phyloP scores from a whole-genome alignment of 1,140 invertebrate species.

The Neodiprion fabricii region DNA sequence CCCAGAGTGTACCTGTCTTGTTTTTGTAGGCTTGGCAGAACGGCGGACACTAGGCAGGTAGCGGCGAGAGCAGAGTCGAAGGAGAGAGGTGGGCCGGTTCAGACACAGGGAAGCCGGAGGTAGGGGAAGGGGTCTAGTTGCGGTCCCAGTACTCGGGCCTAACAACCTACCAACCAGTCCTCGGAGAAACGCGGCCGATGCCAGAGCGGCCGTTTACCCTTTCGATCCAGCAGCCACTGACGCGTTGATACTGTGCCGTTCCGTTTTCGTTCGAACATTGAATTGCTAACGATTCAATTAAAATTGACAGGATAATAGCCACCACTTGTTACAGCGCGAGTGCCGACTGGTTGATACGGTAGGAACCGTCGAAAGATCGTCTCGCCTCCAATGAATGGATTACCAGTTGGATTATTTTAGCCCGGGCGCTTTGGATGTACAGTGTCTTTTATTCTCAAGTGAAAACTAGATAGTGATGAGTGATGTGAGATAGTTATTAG shows the following conservation, averaged over 20 bases:
- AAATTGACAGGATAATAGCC: neutral
- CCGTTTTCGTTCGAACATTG: neutral
- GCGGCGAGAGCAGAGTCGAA: conserved; percentile 36
- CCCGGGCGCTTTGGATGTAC: neutral
- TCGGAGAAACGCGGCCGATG: conserved; percentile 51
- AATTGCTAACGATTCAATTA: neutral
- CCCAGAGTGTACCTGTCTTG: conserved; percentile 61
- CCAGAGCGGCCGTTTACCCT: conserved; percentile 29
- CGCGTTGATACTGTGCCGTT: conserved; percentile 1
- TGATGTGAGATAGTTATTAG: conserved; percentile 35
- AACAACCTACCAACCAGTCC: conserved; percentile 50
- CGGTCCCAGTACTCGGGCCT: conserved; percentile 48
- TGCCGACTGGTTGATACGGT: neutral
- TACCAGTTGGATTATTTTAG: conserved; percentile 12
- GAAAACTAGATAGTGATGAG: conserved; percentile 25
- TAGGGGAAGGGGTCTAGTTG: conserved; percentile 41
- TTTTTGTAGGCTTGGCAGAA: conserved; percentile 60
- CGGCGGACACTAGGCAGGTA: conserved; percentile 39
- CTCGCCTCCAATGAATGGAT: conserved; percentile 2
- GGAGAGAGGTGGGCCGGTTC: conserved; percentile 28
- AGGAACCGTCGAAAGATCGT: neutral
- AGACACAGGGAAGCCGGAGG: conserved; percentile 23
- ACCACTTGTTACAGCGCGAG: neutral
- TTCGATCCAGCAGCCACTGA: conserved; percentile 19
- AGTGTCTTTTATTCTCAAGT: neutral